Conservation (phyloP, 2,113 vertebrate genomes). For the Xyliphius kryptos region DNA sequence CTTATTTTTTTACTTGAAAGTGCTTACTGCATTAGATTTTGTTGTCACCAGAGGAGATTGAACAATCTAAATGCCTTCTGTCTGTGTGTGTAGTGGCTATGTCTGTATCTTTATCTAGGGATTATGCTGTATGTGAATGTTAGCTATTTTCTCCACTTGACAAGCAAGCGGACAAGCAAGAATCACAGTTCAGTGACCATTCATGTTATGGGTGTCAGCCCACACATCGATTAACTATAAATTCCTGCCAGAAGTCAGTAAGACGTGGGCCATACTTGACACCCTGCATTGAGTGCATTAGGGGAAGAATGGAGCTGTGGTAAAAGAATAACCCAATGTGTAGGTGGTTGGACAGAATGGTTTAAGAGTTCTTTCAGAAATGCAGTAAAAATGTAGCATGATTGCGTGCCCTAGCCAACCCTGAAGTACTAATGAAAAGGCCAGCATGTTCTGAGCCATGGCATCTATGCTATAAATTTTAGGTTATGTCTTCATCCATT, state of each 20-base stretch:
- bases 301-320: slow-evolving; percentile 5
- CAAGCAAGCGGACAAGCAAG: slow-evolving; percentile 7
- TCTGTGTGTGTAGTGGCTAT: not conserved
- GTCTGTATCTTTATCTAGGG: not conserved
- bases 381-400: slow-evolving; percentile 33
- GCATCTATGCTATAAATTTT: no score
- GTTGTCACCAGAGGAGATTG: slow-evolving; percentile 9
- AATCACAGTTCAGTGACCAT: slow-evolving; percentile 42
- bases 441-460: not conserved
- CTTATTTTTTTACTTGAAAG: slow-evolving; percentile 8
- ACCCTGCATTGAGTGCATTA: slow-evolving; percentile 24
- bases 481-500: no score
- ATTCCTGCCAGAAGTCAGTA: slow-evolving; percentile 42
- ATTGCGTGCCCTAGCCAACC: slow-evolving; percentile 22
- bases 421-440: slow-evolving; percentile 25
- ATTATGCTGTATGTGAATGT: no score
- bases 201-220: slow-evolving; percentile 26
- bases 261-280: slow-evolving; percentile 14
- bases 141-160: no score
- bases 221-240: slow-evolving; percentile 56
- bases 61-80: not conserved
- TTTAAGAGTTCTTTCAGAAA: slow-evolving; percentile 28
- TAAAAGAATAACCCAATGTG: slow-evolving; percentile 28
- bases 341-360: slow-evolving; percentile 25
- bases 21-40: slow-evolving; percentile 9